Evolutionary conservation across 2,113 vertebrate genomes (phyloP), one percentile per base, ranked within the genome.

Genomic region (Desmodus rotundus): DNA sequence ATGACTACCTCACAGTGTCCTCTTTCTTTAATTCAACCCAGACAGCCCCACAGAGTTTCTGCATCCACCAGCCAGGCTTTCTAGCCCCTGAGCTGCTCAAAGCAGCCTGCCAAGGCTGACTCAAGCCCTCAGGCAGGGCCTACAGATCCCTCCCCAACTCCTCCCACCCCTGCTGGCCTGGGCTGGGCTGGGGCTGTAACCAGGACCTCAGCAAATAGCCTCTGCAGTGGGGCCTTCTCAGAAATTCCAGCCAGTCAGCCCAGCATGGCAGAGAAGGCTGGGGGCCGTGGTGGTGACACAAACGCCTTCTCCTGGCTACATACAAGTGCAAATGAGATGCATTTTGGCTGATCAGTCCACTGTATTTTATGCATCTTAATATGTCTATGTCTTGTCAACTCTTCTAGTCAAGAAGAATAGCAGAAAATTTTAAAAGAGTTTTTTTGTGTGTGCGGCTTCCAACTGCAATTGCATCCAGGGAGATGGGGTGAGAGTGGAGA

Each of bases 341-440:
- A 89, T 91, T 95, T 89, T 87, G 92, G 78, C 93, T 94, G 93
- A 74, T 92, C 85, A n/a, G 74, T 70, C 84, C 80, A 81, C 91
- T 94, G 91, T 94, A 78, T 77, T 94, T 97, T 87, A 74, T 95
- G 93, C 88, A 93, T 61, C 86, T 90, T 96, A 96, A 91, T 83
- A 77, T 91, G 89, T 90, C 80, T 92, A 61, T 81, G 81, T 94
- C 92, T 94, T 93, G 94, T 98, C 68, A 94, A 81, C 85, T 87
- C 89, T 93, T 92, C 94, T 68, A 67, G 81, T 90, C 3, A 16
- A 41, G 43, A 93, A 95, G 83, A 97, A 90, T 58, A 93, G 91
- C 58, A 93, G 72, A 78, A 87, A 50, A 33, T 61, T 78, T 87
- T 63, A 31, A 74, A 82, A 91, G 52, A 72, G 78, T 56, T 52